These are phyloP conservation scores for Cyprinella venusta DNA, from an alignment of 2,797 vertebrate genomes.

Conservation along the genomic window DNA sequence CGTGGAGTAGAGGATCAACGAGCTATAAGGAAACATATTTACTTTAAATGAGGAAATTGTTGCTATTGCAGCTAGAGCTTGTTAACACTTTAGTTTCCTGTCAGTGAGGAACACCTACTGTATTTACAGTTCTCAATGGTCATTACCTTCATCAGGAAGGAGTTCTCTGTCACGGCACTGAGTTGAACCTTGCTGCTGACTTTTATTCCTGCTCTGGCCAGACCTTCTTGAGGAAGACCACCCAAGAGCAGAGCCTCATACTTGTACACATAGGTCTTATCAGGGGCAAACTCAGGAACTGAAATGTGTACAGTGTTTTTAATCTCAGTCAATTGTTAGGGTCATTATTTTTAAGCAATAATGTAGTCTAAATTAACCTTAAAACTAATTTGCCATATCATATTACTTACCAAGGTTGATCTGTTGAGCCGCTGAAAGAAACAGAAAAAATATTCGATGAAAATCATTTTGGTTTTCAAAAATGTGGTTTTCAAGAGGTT, in stretches of 20 bases:
- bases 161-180: conserved; percentile 66
- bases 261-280: conserved; percentile 77
- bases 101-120: too few relatives aligned
- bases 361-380: not conserved
- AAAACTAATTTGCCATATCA: too few relatives aligned
- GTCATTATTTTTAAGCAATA: not conserved
- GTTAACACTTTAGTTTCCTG: too few relatives aligned
- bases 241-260: conserved; percentile 76
- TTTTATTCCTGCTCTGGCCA: conserved; percentile 81
- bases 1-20: conserved; percentile 64
- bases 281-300: conserved; percentile 73
- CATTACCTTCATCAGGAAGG: conserved; percentile 79
- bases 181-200: conserved; percentile 80
- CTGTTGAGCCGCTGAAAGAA: conserved; percentile 68
- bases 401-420: conserved; percentile 69
- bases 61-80: too few relatives aligned
- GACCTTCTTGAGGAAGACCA: conserved; percentile 77
- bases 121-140: too few relatives aligned
- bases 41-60: not conserved
- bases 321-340: too few relatives aligned
- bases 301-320: conserved; percentile 26
- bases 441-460: not conserved
- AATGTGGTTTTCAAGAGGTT: too few relatives aligned
- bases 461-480: too few relatives aligned
- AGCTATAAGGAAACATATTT: conserved; percentile 61